Percentiles rank a stretch among this genome's conserved stretches.
Conservation (phyloP, 2,113 vertebrate species). For the Paralichthys olivaceus region DNA sequence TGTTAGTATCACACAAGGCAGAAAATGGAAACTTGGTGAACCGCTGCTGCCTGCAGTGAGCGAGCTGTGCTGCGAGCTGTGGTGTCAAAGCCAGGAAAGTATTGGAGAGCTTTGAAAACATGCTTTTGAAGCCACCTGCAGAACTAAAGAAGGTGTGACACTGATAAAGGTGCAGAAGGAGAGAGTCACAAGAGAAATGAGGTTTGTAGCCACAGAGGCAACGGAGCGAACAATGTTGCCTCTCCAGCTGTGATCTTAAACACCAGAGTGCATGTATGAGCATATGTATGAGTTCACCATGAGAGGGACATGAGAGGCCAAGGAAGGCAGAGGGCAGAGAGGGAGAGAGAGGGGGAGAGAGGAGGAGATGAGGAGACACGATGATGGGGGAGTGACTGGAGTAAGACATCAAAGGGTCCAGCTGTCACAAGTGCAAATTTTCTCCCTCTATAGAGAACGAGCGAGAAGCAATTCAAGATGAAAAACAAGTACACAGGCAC, state of each 20-base stretch:
- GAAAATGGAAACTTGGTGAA: no score
- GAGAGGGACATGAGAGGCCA: conserved; percentile 11
- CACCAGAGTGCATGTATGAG: background rate
- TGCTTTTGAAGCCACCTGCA: conserved; percentile 16
- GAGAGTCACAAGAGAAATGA: conserved; percentile 6
- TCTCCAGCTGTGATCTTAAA: conserved; percentile 25
- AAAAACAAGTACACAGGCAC: conserved; percentile 19
- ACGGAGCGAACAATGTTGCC: background rate
- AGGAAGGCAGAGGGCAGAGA: conserved; percentile 11
- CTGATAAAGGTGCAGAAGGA: background rate
- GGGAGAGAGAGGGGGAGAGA: background rate
- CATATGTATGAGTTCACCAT: conserved; percentile 21
- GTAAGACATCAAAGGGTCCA: conserved; percentile 64
- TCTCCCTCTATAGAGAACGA: conserved; percentile 22
- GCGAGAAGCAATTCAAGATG: conserved; percentile 12
- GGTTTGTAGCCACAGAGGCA: conserved; percentile 5
- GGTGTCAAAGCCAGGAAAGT: conserved; percentile 3
- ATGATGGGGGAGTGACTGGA: conserved; percentile 50
- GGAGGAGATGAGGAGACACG: conserved; percentile 41
- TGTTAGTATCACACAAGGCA: no score
- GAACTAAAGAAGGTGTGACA: conserved; percentile 6
- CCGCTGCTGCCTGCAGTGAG: conserved; percentile 6
- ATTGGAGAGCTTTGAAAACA: conserved; percentile 27
- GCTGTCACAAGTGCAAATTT: conserved; percentile 58
- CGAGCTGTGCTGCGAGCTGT: background rate